Base-by-base conservation (phyloP, 2,888 invertebrate species). In the Sclerodermus sp. region DNA sequence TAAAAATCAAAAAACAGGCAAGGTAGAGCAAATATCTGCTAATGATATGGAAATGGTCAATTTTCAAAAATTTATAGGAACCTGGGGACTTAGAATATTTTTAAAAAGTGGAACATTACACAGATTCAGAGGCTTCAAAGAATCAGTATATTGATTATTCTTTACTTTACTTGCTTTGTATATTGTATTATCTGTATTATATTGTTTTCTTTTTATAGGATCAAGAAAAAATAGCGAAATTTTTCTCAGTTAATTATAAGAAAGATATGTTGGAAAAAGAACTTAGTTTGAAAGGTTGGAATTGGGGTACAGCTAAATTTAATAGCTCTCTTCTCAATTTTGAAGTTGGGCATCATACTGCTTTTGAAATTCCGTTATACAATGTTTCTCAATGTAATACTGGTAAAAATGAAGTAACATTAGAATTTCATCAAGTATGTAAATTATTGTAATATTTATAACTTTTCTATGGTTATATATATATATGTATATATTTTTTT, bases 271-370 rank as follows among this genome's bases (percentile, higher is more conserved):
- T 93, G 41, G 94, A 93, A 68, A 93, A 92, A 68, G 98, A 99
- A 70, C 79, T 96, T 45, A 92, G 95, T 57, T 82, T 97, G 1
- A 96, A 95, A 76, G 99, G 99, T 1, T 99, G 98, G 98, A 99
- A 99, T 79, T 99, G 98, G 95, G 99, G 99, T 23, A 91, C 92
- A 0, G 94, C 95, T 0, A 91, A 92, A 66, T 98, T 99, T 74
- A 88, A 87, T 66, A 98, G 94, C 2, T 88, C 92, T 0, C 87
- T 91, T 1, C 79, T 94, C 1, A 90, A 88, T 71, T 94, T 91
- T 71, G 93, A 94, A 74, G 87, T 93, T 37, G 91, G 90, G 2
- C 83, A 84, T 29, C 85, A 88, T 62, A 89, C 91, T 12, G 93
- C 93, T 0, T 98, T 99, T 82, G 99, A 99, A 80, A 90, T 99